These are phyloP conservation scores for Drosophila maculinotata DNA, from an alignment of 2,888 invertebrate species.

Conservation along the genomic window DNA sequence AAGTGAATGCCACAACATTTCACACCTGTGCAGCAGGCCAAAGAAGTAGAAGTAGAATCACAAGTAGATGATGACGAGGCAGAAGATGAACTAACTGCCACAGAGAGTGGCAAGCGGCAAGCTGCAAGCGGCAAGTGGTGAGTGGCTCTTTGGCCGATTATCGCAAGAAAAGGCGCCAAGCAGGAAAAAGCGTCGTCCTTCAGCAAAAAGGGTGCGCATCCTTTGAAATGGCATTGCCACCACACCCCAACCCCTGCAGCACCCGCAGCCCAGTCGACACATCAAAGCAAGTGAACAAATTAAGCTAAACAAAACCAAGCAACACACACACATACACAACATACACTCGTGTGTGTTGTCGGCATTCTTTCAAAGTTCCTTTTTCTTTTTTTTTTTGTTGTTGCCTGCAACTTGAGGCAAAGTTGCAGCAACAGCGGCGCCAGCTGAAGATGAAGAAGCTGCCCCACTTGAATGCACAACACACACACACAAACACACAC, in stretches of 20 bases:
- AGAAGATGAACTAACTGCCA: constrained; percentile 23
- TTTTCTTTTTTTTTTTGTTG: constrained; percentile 1
- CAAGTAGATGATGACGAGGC: constrained; percentile 8
- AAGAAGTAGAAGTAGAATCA: not conserved
- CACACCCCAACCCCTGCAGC: not conserved
- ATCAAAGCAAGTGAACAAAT: constrained; percentile 78
- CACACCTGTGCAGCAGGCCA: constrained; percentile 46
- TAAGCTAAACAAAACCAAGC: constrained; percentile 79
- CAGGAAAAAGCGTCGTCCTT: constrained; percentile 34
- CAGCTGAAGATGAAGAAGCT: constrained; percentile 70
- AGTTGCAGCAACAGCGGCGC: constrained; percentile 64
- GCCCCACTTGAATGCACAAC: constrained; percentile 67
- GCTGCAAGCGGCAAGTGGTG: constrained; percentile 52
- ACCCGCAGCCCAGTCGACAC: constrained; percentile 52
- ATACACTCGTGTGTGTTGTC: constrained; percentile 47
- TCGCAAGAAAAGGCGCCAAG: constrained; percentile 59
- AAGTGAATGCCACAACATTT: constrained; percentile 53
- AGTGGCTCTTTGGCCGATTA: constrained; percentile 62
- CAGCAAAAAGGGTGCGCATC: not conserved
- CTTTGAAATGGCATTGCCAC: constrained; percentile 13
- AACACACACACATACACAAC: constrained; percentile 27
- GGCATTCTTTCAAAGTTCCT: constrained; percentile 70
- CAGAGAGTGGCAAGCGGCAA: no score
- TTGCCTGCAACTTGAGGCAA: constrained; percentile 52
- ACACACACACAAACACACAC: constrained; percentile 38